Percentiles rank a stretch among this genome's conserved stretches.
Evolutionary conservation across 1,140 invertebrate species (phyloP).

Genomic region (Brachionus koreanus): DNA sequence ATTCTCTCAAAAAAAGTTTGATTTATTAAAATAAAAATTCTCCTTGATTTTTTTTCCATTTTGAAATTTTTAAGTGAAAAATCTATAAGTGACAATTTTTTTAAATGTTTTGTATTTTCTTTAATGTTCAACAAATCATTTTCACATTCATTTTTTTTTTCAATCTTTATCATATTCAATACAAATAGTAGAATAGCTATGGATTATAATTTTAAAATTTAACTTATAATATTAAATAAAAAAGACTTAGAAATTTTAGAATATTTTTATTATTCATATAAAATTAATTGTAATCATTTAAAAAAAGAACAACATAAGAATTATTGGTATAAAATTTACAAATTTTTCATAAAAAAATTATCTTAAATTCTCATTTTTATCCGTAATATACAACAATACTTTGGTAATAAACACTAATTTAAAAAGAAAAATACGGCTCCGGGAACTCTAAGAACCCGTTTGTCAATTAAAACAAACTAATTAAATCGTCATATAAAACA

Average conservation of each 20-base stretch:
- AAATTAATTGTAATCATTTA: background rate
- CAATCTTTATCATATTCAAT: too few relatives aligned
- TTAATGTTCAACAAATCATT: too few relatives aligned
- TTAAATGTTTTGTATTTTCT: too few relatives aligned
- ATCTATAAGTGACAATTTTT: too few relatives aligned
- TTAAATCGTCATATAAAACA: conserved; percentile 32
- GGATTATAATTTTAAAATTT: too few relatives aligned
- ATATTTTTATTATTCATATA: background rate
- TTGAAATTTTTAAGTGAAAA: too few relatives aligned
- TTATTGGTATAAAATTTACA: conserved; percentile 30
- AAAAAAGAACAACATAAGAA: background rate
- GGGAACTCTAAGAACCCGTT: background rate
- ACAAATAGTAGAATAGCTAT: too few relatives aligned
- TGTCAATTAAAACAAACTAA: background rate
- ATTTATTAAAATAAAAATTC: too few relatives aligned
- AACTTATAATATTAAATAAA: too few relatives aligned
- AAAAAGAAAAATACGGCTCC: background rate
- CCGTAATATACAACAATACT: conserved; percentile 20
- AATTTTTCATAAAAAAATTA: background rate
- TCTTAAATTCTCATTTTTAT: conserved; percentile 20
- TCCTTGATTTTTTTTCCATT: too few relatives aligned
- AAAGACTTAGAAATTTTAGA: background rate
- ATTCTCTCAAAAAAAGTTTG: too few relatives aligned
- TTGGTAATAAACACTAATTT: conserved; percentile 10
- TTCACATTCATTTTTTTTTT: too few relatives aligned